A percentile compares a stretch with the other conserved stretches of the same genome.
Conservation (phyloP, 2,797 vertebrate species). For the Simalia tracyae region DNA sequence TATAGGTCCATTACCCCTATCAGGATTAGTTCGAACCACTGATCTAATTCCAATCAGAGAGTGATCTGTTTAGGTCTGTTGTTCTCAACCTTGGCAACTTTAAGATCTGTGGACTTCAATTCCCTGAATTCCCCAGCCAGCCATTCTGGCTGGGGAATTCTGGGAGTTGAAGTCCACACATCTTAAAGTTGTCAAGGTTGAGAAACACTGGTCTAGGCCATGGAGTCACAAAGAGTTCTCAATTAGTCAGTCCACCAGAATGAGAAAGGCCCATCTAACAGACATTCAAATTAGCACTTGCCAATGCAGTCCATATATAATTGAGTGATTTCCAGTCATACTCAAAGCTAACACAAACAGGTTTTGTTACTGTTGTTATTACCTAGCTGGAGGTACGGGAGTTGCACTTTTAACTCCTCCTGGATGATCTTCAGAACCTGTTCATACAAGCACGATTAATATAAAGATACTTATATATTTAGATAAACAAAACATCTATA, state of each 20-base stretch:
- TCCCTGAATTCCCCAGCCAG: too few species aligned
- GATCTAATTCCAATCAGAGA: neutral
- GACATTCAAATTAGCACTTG: neutral
- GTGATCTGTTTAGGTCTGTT: neutral
- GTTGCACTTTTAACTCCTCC: neutral
- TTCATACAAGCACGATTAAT: constrained; percentile 16
- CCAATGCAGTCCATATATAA: neutral
- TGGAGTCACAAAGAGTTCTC: neutral
- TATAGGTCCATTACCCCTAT: neutral
- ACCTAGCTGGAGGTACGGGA: constrained; percentile 12
- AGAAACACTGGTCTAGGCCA: neutral
- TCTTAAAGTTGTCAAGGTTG: too few species aligned
- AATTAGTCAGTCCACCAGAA: neutral
- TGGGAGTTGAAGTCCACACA: too few species aligned
- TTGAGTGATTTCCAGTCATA: neutral
- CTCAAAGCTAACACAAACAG: neutral
- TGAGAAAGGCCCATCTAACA: neutral
- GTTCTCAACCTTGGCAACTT: too few species aligned
- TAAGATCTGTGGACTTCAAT: too few species aligned
- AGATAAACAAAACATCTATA: neutral
- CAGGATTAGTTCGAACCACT: neutral
- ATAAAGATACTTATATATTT: neutral
- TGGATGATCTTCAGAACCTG: constrained; percentile 10
- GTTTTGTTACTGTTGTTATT: neutral
- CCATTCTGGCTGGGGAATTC: too few species aligned